Evolutionary conservation across 2,797 vertebrate species (phyloP).

Genomic region (Euthynnus affinis): DNA sequence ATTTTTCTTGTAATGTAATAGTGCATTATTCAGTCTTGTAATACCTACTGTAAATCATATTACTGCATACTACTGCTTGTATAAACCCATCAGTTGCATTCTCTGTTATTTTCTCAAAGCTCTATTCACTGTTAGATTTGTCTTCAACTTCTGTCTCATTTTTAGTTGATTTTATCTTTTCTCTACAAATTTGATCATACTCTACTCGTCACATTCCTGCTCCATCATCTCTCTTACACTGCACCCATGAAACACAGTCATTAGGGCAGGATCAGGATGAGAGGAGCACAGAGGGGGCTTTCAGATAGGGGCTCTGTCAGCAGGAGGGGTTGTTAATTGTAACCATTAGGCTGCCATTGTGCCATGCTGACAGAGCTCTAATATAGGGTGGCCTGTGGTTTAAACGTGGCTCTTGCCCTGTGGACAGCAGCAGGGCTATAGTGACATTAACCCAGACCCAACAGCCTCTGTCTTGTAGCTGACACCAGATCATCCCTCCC

Average conservation of each 20-base stretch:
- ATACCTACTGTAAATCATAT: constrained; percentile 11
- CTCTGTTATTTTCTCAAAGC: constrained; percentile 23
- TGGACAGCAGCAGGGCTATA: constrained; percentile 56
- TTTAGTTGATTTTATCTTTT: neutral
- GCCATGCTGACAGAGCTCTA: constrained; percentile 69
- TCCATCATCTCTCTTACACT: constrained; percentile 42
- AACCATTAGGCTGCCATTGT: constrained; percentile 79
- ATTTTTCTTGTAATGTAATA: constrained; percentile 11
- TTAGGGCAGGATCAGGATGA: constrained; percentile 70
- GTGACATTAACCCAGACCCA: constrained; percentile 55
- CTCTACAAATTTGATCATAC: constrained; percentile 16
- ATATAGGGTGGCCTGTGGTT: constrained; percentile 68
- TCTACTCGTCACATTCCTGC: constrained; percentile 36
- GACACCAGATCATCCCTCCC: constrained; percentile 60
- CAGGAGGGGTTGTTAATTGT: constrained; percentile 82
- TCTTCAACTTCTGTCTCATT: constrained; percentile 14
- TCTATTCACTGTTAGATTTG: constrained; percentile 20
- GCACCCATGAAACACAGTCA: constrained; percentile 78
- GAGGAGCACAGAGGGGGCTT: constrained; percentile 52
- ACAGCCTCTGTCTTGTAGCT: constrained; percentile 49
- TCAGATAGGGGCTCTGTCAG: constrained; percentile 75
- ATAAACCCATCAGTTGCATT: constrained; percentile 23
- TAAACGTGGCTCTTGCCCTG: constrained; percentile 70
- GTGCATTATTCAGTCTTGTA: neutral
- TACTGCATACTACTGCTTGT: constrained; percentile 7